Percentiles rank a stretch among this genome's conserved stretches.
These are phyloP conservation scores for Pao palembangensis DNA, from an alignment of 2,113 vertebrate species.

Conservation along the genomic window DNA sequence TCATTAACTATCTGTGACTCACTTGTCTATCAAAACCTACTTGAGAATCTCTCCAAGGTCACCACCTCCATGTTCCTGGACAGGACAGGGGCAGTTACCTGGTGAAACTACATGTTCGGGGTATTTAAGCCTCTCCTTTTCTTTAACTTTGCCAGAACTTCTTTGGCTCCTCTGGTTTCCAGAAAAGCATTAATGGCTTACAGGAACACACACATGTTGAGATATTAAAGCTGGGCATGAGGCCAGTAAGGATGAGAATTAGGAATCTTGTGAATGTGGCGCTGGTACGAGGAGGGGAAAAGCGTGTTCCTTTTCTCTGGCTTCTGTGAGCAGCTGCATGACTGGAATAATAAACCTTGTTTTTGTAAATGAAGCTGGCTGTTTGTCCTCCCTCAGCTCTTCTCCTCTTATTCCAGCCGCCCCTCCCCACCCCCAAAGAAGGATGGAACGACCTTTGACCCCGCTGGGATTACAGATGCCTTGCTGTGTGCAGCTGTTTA, in stretches of 20 bases:
- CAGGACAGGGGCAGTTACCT: not conserved
- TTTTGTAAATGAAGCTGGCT: slow-evolving; percentile 36
- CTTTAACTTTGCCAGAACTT: not conserved
- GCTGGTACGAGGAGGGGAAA: not conserved
- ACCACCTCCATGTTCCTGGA: too few relatives aligned
- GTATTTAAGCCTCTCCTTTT: too few relatives aligned
- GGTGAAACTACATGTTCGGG: too few relatives aligned
- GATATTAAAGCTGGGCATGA: slow-evolving; percentile 18
- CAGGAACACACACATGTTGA: slow-evolving; percentile 4
- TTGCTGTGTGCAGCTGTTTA: slow-evolving; percentile 34
- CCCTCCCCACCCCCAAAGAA: slow-evolving; percentile 8
- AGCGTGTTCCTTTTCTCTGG: not conserved
- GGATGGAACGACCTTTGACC: slow-evolving; percentile 32
- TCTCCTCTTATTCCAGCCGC: slow-evolving; percentile 19
- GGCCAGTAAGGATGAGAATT: not conserved
- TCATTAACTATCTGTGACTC: too few relatives aligned
- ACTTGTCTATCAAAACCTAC: too few relatives aligned
- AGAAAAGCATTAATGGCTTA: too few relatives aligned
- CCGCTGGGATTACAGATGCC: slow-evolving; percentile 14
- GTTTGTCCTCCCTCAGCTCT: slow-evolving; percentile 32
- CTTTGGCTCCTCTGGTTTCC: not conserved
- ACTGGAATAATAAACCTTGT: slow-evolving; percentile 60
- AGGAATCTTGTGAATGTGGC: not conserved
- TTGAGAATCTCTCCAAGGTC: too few relatives aligned
- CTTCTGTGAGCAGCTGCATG: slow-evolving; percentile 31